Conservation (phyloP, 1,140 invertebrate species). For the Ooceraea biroi region DNA sequence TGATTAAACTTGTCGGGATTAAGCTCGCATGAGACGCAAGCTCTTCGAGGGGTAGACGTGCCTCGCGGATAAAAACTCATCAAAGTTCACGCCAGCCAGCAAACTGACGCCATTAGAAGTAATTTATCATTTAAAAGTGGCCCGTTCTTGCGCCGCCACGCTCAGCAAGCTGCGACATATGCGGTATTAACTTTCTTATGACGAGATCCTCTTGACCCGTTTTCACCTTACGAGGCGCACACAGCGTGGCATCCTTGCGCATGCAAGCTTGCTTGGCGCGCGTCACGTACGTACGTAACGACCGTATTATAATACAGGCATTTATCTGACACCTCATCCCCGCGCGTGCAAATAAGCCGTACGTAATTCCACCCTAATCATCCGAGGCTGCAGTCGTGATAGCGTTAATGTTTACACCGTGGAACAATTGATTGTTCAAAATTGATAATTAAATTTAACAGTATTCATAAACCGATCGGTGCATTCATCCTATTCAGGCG, state of each 20-base stretch:
- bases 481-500: background rate
- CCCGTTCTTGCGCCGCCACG: constrained; percentile 42
- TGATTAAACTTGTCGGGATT: constrained; percentile 49
- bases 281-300: constrained; percentile 45
- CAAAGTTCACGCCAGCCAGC: constrained; percentile 60
- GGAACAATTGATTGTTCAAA: background rate
- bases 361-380: constrained; percentile 45
- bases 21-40: constrained; percentile 27
- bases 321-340: constrained; percentile 38
- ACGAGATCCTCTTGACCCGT: constrained; percentile 64
- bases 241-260: constrained; percentile 12
- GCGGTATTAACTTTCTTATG: constrained; percentile 73
- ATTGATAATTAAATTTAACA: constrained; percentile 29
- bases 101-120: constrained; percentile 57
- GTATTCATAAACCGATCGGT: background rate
- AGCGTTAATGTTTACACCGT: background rate
- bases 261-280: constrained; percentile 25
- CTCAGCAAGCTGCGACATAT: constrained; percentile 53
- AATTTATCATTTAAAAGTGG: constrained; percentile 74
- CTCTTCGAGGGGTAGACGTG: constrained; percentile 6
- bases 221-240: constrained; percentile 57
- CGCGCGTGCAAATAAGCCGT: constrained; percentile 35
- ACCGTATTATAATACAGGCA: constrained; percentile 33
- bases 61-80: constrained; percentile 51
- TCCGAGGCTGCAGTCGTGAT: constrained; percentile 2